Percentiles rank a stretch among this genome's conserved stretches.
These are phyloP conservation scores for Biston betularia DNA, from an alignment of 2,888 invertebrate genomes.

Conservation along the genomic window DNA sequence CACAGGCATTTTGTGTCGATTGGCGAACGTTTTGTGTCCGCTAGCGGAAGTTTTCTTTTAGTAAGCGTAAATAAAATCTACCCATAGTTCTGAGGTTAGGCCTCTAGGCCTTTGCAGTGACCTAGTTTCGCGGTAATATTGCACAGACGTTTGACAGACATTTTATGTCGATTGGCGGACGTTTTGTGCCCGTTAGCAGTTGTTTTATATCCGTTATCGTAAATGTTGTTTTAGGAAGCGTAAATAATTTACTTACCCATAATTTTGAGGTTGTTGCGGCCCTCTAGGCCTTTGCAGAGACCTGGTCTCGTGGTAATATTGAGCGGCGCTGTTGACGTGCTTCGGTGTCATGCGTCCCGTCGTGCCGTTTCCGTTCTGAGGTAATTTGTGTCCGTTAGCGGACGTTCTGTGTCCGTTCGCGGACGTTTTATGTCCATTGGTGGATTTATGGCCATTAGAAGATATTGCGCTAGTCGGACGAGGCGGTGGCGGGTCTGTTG, in stretches of 20 bases:
- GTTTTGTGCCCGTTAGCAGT: slow-evolving; percentile 22
- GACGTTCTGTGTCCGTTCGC: slow-evolving; percentile 26
- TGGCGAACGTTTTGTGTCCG: no score
- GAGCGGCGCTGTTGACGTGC: slow-evolving; percentile 67
- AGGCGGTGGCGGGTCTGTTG: slow-evolving; percentile 62
- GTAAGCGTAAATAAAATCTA: no score
- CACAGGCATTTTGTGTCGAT: no score
- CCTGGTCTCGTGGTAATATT: slow-evolving; percentile 86
- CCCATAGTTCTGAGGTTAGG: no score
- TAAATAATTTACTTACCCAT: slow-evolving; percentile 66
- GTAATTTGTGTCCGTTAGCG: slow-evolving; percentile 28
- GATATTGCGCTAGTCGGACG: slow-evolving; percentile 37
- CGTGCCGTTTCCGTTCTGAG: slow-evolving; percentile 46
- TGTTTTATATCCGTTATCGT: background rate
- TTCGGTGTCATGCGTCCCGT: slow-evolving; percentile 56
- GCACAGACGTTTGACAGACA: slow-evolving; percentile 46
- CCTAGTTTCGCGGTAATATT: no score
- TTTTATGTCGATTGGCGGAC: slow-evolving; percentile 28
- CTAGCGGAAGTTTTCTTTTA: no score
- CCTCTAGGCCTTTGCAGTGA: no score
- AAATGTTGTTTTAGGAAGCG: background rate
- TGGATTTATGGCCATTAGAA: slow-evolving; percentile 25
- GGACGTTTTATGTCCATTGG: background rate
- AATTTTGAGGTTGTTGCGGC: slow-evolving; percentile 50
- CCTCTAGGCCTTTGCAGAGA: slow-evolving; percentile 87